phyloP scores from a whole-genome alignment of 30 jellyfish, hydroid and myxozoan genomes.

The Pseudorhiza aurosa region DNA sequence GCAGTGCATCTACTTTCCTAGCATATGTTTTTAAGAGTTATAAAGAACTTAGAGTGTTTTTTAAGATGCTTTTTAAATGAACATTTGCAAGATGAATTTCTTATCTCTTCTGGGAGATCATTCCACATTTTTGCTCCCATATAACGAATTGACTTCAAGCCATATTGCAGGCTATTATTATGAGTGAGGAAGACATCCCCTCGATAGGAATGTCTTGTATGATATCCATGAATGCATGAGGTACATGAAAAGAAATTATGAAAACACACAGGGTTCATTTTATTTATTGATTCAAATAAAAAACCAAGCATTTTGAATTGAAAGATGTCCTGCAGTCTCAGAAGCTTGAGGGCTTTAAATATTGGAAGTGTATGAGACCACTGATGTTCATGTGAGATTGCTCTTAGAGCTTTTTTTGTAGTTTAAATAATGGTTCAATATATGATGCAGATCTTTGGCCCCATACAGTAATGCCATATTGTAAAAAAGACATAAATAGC shows the following conservation, averaged over 20 bases:
- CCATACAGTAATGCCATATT: constrained; percentile 23
- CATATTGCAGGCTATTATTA: constrained; percentile 6
- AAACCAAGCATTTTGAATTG: too few relatives aligned
- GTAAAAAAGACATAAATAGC: constrained; percentile 3
- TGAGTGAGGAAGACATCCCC: constrained; percentile 1
- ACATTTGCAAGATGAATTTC: neutral
- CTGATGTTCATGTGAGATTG: constrained; percentile 2
- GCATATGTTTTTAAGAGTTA: neutral
- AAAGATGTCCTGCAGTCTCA: constrained; percentile 12
- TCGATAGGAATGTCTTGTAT: constrained; percentile 7
- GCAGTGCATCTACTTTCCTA: neutral
- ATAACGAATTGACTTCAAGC: neutral
- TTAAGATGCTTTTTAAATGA: neutral
- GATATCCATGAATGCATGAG: neutral
- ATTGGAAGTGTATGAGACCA: neutral
- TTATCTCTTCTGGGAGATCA: neutral
- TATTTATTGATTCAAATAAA: too few relatives aligned
- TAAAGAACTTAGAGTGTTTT: neutral
- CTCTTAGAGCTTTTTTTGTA: constrained; percentile 27
- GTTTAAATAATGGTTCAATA: constrained; percentile 5
- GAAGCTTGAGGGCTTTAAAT: neutral
- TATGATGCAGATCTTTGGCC: constrained; percentile 27
- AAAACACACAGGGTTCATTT: neutral
- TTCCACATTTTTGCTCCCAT: constrained; percentile 10
- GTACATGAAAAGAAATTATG: neutral